Evolutionary conservation across 37 sponge, comb jelly and placozoan genomes (phyloP).

Genomic region (Ephydatia muelleri): DNA sequence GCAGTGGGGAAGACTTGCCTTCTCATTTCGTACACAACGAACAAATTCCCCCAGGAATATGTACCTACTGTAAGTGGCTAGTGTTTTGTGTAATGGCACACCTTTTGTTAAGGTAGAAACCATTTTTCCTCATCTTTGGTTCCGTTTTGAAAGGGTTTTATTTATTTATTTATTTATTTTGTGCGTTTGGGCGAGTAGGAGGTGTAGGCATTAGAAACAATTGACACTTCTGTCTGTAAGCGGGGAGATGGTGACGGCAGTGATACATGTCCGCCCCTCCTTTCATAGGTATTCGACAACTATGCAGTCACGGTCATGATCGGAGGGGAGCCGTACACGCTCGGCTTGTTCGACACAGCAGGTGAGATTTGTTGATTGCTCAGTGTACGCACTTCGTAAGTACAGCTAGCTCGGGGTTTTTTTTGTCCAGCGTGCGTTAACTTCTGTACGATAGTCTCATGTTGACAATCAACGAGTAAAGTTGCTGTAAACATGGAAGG

Average conservation of each 20-base stretch:
- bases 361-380: constrained; percentile 48
- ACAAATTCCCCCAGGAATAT: constrained; percentile 98
- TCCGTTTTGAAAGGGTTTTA: too few relatives aligned
- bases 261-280: not conserved
- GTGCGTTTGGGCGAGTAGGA: too few relatives aligned
- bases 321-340: constrained; percentile 98
- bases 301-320: constrained; percentile 99
- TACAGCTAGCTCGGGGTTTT: constrained; percentile 6
- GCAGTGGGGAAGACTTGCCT: constrained; percentile 99
- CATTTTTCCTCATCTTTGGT: too few relatives aligned
- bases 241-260: not conserved
- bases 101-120: not conserved
- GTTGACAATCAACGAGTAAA: too few relatives aligned
- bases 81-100: too few relatives aligned
- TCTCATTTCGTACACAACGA: constrained; percentile 98
- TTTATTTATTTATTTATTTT: not conserved
- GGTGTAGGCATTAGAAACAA: constrained; percentile 16
- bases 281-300: constrained; percentile 95
- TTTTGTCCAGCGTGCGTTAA: not conserved
- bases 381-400: not conserved
- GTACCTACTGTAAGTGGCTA: constrained; percentile 90
- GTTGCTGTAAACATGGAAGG: too few relatives aligned
- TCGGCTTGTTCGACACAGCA: constrained; percentile 99
- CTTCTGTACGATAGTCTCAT: not conserved
- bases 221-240: constrained; percentile 6